phyloP scores from a whole-genome alignment of 2,888 invertebrate genomes.

The Dynastes hyllus region DNA sequence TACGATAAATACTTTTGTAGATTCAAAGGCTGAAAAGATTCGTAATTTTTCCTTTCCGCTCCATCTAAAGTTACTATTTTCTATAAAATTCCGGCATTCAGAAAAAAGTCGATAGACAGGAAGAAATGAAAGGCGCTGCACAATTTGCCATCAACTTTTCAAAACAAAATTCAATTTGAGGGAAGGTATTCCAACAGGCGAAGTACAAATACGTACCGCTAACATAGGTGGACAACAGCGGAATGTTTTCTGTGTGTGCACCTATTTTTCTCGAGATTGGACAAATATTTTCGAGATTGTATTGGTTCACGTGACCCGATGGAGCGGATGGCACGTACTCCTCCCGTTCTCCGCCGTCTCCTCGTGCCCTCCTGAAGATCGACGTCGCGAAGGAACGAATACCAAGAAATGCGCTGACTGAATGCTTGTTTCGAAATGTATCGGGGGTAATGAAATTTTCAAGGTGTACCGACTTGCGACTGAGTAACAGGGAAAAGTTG shows the following conservation, averaged over 20 bases:
- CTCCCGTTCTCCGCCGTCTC: not conserved
- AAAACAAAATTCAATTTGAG: constrained; percentile 51
- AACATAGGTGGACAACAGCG: constrained; percentile 42
- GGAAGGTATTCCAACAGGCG: constrained; percentile 40
- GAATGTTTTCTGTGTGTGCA: constrained; percentile 45
- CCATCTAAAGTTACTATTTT: not conserved
- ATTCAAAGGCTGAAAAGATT: no score
- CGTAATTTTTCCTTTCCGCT: no score
- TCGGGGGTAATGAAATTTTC: constrained; percentile 45
- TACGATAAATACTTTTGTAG: no score
- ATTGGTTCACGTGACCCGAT: constrained; percentile 60
- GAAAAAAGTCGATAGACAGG: not conserved
- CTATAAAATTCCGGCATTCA: not conserved
- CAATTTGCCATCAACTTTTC: constrained; percentile 31
- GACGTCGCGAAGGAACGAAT: constrained; percentile 18
- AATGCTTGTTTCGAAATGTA: constrained; percentile 46
- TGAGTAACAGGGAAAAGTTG: constrained; percentile 33
- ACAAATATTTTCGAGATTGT: constrained; percentile 61
- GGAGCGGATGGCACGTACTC: constrained; percentile 51
- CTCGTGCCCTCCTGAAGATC: constrained; percentile 8
- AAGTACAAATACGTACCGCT: constrained; percentile 27
- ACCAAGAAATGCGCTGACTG: constrained; percentile 40
- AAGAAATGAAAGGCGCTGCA: not conserved
- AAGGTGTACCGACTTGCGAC: constrained; percentile 32
- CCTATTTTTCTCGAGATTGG: constrained; percentile 59